Evolutionary conservation across 2,113 vertebrate species (phyloP), one percentile per base, ranked within the genome.

Genomic region (Syngnathus scovelli): DNA sequence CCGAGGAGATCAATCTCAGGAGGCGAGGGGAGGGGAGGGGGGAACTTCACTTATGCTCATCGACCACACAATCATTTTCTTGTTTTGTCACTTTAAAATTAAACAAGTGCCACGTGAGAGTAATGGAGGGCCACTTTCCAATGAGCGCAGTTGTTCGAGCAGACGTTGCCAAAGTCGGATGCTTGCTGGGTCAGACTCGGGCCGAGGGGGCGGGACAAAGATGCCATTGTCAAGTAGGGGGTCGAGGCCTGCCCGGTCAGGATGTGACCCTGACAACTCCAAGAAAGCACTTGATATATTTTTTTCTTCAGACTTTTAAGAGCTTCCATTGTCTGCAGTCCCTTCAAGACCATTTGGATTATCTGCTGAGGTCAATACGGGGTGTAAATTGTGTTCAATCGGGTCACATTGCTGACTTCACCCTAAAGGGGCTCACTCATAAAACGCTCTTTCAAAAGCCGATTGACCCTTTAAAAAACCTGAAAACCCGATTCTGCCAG

Each of bases 361-460:
- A 71, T 78, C 87, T 88, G 69, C 91, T 92, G 89, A 92, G 90
- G 93, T 55, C 52, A 55, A 55, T n/a, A 19, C 15, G 8, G n/a
- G 94, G 94, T 93, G 92, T 91, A 93, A 92, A 62, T 93, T 90
- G 90, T 94, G 90, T 93, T 87, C 93, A 83, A 89, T 75, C 88
- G 77, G 86, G 91, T 93, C 93, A 93, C 90, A 89, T 43, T 80
- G 89, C 90, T 92, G 90, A 92, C 90, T 77, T 70, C 83, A 83
- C 91, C 86, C 55, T 72, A 63, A 59, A 89, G 90, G 87, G 90
- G 86, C 56, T 59, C 56, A 36, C 61, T 21, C 27, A 59, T 59
- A 38, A 59, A 59, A 59, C 18, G 38, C 56, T 41, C 10, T 41
- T 7, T 41, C 39, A 7, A 27, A 27, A 27, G 27, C 39, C 10